Conservation (phyloP, 2,797 vertebrate genomes). For the Poeciliopsis gracilis region DNA sequence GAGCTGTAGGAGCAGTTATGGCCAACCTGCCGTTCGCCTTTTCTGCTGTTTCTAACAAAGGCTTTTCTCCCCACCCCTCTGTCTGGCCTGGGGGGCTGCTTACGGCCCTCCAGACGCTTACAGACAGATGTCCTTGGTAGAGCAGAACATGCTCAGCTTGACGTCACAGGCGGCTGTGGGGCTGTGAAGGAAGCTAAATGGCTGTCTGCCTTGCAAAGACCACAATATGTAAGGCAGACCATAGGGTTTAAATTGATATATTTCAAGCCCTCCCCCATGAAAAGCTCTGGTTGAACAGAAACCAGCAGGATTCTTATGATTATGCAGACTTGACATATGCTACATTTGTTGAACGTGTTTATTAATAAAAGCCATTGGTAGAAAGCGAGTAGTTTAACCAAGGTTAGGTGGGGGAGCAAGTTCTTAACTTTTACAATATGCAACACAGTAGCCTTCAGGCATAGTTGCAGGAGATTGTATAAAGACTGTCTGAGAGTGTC, state of each 20-base stretch:
- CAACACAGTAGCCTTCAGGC: not conserved
- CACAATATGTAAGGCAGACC: slow-evolving; percentile 59
- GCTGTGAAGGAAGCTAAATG: slow-evolving; percentile 68
- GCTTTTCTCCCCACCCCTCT: slow-evolving; percentile 56
- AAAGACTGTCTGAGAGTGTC: not conserved
- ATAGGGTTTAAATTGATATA: slow-evolving; percentile 42
- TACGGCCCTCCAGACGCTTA: slow-evolving; percentile 76
- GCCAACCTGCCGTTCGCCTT: slow-evolving; percentile 78
- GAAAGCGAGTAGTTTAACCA: slow-evolving; percentile 29
- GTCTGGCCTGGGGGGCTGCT: slow-evolving; percentile 67
- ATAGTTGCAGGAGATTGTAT: not conserved
- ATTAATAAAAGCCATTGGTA: slow-evolving; percentile 21
- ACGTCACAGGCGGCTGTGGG: slow-evolving; percentile 73
- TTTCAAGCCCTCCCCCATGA: slow-evolving; percentile 24
- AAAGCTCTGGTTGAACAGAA: slow-evolving; percentile 44
- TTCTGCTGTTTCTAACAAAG: slow-evolving; percentile 78
- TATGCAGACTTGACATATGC: slow-evolving; percentile 58
- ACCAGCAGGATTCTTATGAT: slow-evolving; percentile 49
- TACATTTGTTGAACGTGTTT: slow-evolving; percentile 33
- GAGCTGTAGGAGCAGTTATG: slow-evolving; percentile 65
- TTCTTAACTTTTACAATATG: slow-evolving; percentile 6
- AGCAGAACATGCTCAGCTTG: slow-evolving; percentile 78
- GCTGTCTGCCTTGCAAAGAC: slow-evolving; percentile 66
- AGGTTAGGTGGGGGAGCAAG: not conserved
- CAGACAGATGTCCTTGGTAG: slow-evolving; percentile 86